Percentiles rank a stretch among this genome's conserved stretches.
Conservation (phyloP, 2,888 invertebrate species). For the Heliconius cydno region DNA sequence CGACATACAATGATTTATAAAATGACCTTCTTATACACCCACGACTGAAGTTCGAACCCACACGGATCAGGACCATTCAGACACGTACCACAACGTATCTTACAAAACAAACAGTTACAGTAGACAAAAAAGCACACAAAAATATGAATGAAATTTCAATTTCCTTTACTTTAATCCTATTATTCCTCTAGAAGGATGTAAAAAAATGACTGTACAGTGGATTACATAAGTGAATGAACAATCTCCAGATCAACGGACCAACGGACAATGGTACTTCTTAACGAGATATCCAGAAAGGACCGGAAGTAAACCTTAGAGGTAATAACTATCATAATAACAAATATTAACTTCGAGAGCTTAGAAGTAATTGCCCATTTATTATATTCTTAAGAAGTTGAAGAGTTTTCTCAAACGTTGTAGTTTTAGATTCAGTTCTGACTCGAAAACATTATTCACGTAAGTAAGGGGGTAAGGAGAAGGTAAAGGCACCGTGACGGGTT, state of each 20-base stretch:
- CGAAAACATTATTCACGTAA: no score
- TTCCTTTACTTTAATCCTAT: constrained; percentile 1
- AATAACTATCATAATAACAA: constrained; percentile 8
- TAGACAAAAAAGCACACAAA: background rate
- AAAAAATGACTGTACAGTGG: background rate
- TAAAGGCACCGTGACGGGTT: background rate
- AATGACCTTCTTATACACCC: no score
- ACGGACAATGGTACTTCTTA: constrained; percentile 25
- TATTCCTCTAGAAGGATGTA: background rate
- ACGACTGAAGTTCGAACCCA: no score
- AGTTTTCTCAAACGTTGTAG: background rate
- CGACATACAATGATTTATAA: no score
- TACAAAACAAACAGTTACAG: background rate
- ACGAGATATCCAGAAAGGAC: constrained; percentile 18
- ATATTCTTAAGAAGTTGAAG: background rate
- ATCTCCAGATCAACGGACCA: background rate
- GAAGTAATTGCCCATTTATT: background rate
- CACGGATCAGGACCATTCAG: background rate
- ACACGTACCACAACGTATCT: constrained; percentile 1
- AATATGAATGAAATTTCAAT: constrained; percentile 3
- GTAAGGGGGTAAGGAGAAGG: background rate
- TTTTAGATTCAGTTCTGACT: background rate
- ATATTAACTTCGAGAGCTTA: background rate
- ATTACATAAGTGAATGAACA: constrained; percentile 7
- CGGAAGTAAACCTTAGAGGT: constrained; percentile 29